phyloP scores from a whole-genome alignment of 2,888 invertebrate genomes.

The Chelonus formosanus region DNA sequence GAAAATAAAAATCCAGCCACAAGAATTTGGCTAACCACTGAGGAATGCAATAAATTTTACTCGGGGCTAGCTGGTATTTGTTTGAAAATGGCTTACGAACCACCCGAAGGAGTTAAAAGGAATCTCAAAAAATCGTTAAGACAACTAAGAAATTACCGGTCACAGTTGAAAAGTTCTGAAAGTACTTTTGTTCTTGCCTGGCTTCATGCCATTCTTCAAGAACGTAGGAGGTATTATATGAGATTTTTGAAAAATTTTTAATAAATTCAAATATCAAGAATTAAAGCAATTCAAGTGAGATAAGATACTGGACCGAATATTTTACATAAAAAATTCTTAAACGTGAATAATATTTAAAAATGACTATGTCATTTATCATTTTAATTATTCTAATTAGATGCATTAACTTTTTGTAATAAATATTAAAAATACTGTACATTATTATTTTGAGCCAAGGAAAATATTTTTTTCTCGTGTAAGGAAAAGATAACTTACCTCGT shows the following conservation, averaged over 20 bases:
- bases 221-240: slow-evolving; percentile 84
- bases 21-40: slow-evolving; percentile 60
- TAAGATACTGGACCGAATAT: too few relatives aligned
- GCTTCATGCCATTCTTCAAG: slow-evolving; percentile 89
- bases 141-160: slow-evolving; percentile 52
- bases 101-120: slow-evolving; percentile 62
- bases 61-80: slow-evolving; percentile 59
- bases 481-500: too few relatives aligned
- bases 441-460: too few relatives aligned
- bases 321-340: too few relatives aligned
- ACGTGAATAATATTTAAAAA: too few relatives aligned
- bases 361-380: too few relatives aligned
- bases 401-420: too few relatives aligned
- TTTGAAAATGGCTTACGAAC: slow-evolving; percentile 60
- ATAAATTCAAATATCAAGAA: not conserved
- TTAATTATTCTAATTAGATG: too few relatives aligned
- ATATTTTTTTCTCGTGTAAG: too few relatives aligned
- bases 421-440: too few relatives aligned
- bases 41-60: slow-evolving; percentile 59
- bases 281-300: too few relatives aligned
- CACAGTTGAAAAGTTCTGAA: slow-evolving; percentile 57
- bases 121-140: slow-evolving; percentile 58
- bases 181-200: slow-evolving; percentile 82
- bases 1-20: slow-evolving; percentile 49
- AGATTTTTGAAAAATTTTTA: slow-evolving; percentile 64